These are phyloP conservation scores for Cerastis rubricosa DNA, from an alignment of 2,888 invertebrate genomes.

Conservation along the genomic window DNA sequence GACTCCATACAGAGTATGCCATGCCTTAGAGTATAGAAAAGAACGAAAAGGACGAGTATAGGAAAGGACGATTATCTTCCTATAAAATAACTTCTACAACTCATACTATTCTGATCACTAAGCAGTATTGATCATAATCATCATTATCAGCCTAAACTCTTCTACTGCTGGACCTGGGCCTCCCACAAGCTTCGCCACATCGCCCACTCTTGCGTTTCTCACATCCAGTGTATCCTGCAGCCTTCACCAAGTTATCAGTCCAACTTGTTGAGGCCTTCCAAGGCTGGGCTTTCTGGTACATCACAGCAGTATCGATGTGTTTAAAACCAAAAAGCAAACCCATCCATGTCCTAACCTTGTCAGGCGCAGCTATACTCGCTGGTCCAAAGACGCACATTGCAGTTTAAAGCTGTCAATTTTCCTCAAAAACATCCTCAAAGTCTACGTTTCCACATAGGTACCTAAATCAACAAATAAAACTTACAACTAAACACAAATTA, in stretches of 20 bases:
- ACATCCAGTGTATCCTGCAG: background rate
- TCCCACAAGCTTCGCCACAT: background rate
- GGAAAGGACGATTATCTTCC: background rate
- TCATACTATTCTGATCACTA: background rate
- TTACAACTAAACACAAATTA: constrained; percentile 58
- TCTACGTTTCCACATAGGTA: background rate
- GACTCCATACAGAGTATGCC: no score
- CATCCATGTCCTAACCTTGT: background rate
- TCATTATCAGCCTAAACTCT: background rate
- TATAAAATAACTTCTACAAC: background rate
- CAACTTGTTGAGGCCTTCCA: background rate
- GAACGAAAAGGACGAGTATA: background rate
- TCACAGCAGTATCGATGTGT: background rate
- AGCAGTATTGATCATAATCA: background rate
- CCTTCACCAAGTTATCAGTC: background rate
- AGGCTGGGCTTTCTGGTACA: background rate
- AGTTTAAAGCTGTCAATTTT: no score
- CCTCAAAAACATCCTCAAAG: background rate
- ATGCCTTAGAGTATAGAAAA: background rate
- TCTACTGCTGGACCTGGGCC: background rate
- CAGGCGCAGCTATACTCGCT: background rate
- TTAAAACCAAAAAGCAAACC: background rate
- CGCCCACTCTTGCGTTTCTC: background rate
- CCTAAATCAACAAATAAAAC: constrained; percentile 32
- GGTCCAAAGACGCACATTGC: background rate